Conservation (phyloP, 1,140 invertebrate genomes). For the Meloidogyne floridensis region DNA sequence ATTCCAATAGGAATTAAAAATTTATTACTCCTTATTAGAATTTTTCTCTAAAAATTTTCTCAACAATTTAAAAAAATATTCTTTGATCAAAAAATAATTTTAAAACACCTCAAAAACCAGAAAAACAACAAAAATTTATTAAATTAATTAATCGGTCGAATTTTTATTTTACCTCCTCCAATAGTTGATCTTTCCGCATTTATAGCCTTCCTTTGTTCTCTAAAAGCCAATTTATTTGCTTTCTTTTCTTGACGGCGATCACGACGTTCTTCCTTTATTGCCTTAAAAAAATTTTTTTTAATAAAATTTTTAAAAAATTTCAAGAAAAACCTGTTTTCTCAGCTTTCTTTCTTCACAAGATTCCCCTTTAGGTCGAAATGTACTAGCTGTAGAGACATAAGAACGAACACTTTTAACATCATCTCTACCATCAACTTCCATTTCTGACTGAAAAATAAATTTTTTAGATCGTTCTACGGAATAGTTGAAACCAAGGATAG, state of each 20-base stretch:
- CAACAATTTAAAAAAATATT: too few species aligned
- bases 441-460: background rate
- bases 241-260: slow-evolving; percentile 84
- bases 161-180: slow-evolving; percentile 2
- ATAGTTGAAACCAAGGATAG: too few species aligned
- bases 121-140: background rate
- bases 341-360: background rate
- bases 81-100: too few species aligned
- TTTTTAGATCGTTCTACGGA: too few species aligned
- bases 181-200: slow-evolving; percentile 2
- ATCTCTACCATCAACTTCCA: background rate
- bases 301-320: background rate
- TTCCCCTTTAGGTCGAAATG: background rate
- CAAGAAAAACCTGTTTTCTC: background rate
- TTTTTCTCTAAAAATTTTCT: too few species aligned
- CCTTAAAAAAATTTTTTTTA: background rate
- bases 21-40: too few species aligned
- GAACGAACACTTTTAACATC: background rate
- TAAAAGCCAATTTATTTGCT: slow-evolving; percentile 80
- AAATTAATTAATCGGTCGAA: background rate
- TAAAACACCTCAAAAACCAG: background rate
- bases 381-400: background rate
- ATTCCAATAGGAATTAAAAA: too few species aligned
- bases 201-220: slow-evolving; percentile 79
- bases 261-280: slow-evolving; percentile 40